Base-by-base conservation (phyloP, 2,797 vertebrate genomes). In the Chlorospingus semifuscus region DNA sequence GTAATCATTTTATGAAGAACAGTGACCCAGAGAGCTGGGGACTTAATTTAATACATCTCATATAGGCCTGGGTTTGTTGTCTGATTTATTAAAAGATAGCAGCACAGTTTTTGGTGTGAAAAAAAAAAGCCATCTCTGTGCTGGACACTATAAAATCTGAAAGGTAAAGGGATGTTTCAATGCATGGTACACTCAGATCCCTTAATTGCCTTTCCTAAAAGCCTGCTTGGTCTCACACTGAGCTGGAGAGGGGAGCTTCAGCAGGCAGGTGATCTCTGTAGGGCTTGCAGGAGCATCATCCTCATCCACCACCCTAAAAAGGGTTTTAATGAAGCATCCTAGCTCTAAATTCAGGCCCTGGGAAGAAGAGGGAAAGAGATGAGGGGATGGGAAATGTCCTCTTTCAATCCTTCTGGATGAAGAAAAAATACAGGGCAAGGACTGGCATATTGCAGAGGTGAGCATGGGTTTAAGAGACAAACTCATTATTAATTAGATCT, bases 191-290 rank as follows among this genome's bases (percentile, higher is more conserved):
- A 47, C 42, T 78, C 69, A 76, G 63, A 91, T 12, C 55, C 70
- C 66, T 72, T 91, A 72, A 95, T 30, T 94, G 46, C 56, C 55
- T 96, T 81, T 86, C 42, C 69, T 90, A 76, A 88, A 93, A 72
- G 61, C 44, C 76, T 76, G 2, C 50, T 89, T 6, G 3, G 34
- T 77, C 46, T 87, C 81, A 68, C 32, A 92, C 57, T 0, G 2
- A 78, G 79, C n/a, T 81, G 61, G 22, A 81, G 50, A 78, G 21
- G 59, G 59, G 61, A 76, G 26, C 12, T 66, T 91, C 85, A 91
- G 84, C 76, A 56, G 47, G 76, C 42, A 81, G 59, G 52, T 63
- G 72, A 78, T 57, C 59, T 88, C 82, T 76, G 61, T 6, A 78
- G 69, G 21, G 34, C 34, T 87, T 71, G 36, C 36, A 65, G 61